Evolutionary conservation across 2,797 vertebrate species (phyloP), one percentile per base, ranked within the genome.

Genomic region (Leucoraja ocellata): DNA sequence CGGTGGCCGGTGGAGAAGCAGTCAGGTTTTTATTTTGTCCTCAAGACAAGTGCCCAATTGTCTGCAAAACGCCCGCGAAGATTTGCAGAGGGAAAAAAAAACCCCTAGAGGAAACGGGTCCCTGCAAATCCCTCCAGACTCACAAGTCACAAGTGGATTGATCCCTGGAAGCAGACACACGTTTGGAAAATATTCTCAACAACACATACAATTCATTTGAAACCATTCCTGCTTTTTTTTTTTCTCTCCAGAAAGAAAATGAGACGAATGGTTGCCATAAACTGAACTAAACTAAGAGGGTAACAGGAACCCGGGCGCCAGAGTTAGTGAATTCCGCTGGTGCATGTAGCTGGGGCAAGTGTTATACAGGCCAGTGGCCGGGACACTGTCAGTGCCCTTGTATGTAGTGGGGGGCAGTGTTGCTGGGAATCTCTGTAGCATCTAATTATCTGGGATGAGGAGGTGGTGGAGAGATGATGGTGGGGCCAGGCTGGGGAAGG

Each of bases 141-240:
- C 63, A 65, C 2, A 68, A 65, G 36, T 21, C n/a, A 54, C 71
- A 7, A 76, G 90, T 92, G 90, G 90, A 92, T 92, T 92, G n/a
- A 92, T 92, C 90, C 90, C 71, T 76, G 9, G 71, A 92, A 92
- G 39, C 71, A 92, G 90, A 68, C 68, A 61, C 25, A 80, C 46
- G 18, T 58, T 25, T 92, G 90, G 90, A 92, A 92, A 92, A 92
- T 76, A 91, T 39, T 91, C 54, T 61, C 68, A 92, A 28, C 54
- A 76, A 54, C 71, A 76, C 73, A 28, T 92, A 54, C 68, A 92
- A 28, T 74, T 28, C 21, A 54, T 74, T 91, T 58, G 39, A 58
- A 92, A 92, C 90, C 90, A 92, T 92, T 92, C 90, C 90, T 74
- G 90, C 46, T 92, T 54, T 92, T 68, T 83, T 54, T 54, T 54